Conservation (phyloP, 2,888 invertebrate genomes). For the Drosophila borealis region DNA sequence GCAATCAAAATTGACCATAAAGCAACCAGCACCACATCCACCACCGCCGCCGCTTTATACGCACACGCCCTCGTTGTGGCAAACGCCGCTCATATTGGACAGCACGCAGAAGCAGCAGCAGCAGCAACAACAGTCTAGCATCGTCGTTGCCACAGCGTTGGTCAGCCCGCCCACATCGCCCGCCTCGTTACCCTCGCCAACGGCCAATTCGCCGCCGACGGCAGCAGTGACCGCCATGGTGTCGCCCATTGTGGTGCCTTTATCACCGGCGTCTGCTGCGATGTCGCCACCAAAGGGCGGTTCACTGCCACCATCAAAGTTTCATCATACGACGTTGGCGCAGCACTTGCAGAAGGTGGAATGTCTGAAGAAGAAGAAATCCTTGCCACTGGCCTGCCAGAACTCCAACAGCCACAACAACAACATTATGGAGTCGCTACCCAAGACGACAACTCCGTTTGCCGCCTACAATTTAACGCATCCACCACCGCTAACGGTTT, state of each 20-base stretch:
- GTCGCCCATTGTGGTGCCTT: conserved; percentile 71
- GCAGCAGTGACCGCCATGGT: conserved; percentile 73
- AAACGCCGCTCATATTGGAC: conserved; percentile 80
- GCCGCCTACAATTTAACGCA: conserved; percentile 52
- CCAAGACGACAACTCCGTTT: conserved; percentile 35
- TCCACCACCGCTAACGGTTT: conserved; percentile 73
- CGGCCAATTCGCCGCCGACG: conserved; percentile 55
- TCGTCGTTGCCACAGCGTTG: conserved; percentile 44
- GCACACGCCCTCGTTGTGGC: conserved; percentile 82
- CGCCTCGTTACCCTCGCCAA: conserved; percentile 74
- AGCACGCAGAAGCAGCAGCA: conserved; percentile 64
- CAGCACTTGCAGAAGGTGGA: conserved; percentile 83
- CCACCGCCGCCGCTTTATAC: conserved; percentile 66
- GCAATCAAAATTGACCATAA: conserved; percentile 42
- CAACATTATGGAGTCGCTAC: conserved; percentile 36
- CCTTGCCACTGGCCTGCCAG: conserved; percentile 66
- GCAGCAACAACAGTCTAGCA: conserved; percentile 36
- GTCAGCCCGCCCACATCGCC: conserved; percentile 76
- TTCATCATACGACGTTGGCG: conserved; percentile 83
- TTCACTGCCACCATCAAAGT: conserved; percentile 83
- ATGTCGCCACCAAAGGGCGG: conserved; percentile 65
- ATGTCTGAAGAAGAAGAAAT: conserved; percentile 80
- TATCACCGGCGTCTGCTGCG: conserved; percentile 42
- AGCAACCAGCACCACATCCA: conserved; percentile 53
- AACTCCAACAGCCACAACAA: conserved; percentile 41